Percentiles rank a stretch among this genome's conserved stretches.
phyloP scores from a whole-genome alignment of 1,140 invertebrate genomes.

The Ptiloglossa arizonensis region DNA sequence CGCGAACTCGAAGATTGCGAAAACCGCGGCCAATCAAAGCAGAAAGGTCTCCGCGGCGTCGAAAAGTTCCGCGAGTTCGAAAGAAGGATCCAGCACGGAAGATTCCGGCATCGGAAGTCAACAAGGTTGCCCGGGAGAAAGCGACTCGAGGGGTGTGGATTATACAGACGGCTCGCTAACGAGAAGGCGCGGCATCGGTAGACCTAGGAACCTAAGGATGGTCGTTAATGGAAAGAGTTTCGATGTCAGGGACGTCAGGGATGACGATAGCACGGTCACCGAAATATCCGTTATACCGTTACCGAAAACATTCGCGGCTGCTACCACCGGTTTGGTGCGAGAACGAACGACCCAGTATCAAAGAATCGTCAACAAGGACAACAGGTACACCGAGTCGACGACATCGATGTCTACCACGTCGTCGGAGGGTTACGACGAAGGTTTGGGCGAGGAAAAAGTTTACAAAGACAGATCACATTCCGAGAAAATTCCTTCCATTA shows the following conservation, averaged over 20 bases:
- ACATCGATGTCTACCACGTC: conserved; percentile 81
- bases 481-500: conserved; percentile 78
- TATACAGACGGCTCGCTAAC: conserved; percentile 69
- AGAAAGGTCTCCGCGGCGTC: conserved; percentile 77
- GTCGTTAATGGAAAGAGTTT: conserved; percentile 84
- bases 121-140: conserved; percentile 73
- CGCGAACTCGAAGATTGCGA: conserved; percentile 85
- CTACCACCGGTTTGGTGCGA: conserved; percentile 79
- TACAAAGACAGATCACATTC: conserved; percentile 79
- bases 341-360: conserved; percentile 83
- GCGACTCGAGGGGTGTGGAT: conserved; percentile 68
- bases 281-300: conserved; percentile 83
- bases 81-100: conserved; percentile 82
- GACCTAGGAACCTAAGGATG: conserved; percentile 83
- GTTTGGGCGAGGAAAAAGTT: conserved; percentile 81
- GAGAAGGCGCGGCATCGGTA: conserved; percentile 76
- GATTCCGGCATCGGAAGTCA: conserved; percentile 86
- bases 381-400: conserved; percentile 75
- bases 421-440: conserved; percentile 82
- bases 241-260: conserved; percentile 84
- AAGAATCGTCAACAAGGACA: conserved; percentile 78
- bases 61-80: conserved; percentile 75
- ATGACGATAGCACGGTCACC: conserved; percentile 82
- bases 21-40: conserved; percentile 86
- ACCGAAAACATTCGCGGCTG: conserved; percentile 78